Base-by-base conservation (phyloP, 2,888 invertebrate genomes). In the Linnaemya tessellans region DNA sequence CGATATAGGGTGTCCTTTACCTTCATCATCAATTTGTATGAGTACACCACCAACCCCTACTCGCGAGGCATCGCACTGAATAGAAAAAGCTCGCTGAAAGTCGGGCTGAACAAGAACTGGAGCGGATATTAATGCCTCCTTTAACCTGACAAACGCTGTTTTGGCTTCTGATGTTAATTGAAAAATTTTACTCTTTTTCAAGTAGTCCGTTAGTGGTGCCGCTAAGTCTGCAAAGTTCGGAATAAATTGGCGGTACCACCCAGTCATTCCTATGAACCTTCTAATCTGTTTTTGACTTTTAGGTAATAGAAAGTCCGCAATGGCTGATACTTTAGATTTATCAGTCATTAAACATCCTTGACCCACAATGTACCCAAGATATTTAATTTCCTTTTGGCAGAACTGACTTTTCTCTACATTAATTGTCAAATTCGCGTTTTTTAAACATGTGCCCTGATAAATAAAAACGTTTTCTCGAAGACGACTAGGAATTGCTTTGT, bases 401-500 rank as follows among this genome's bases (percentile, higher is more conserved):
- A 58, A 25, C 13, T 25, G 13, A 11, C 56, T 56, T 25, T 56
- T 56, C 5, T 56, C 56, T 15, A 56, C 7, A 58, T 60, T 71
- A n/a, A 71, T 71, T 9, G 71, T 71, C 10, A 71, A 22, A n/a
- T 46, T 30, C 8, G 71, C 71, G 4, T 22, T 20, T 0, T 7
- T 25, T 30, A 71, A 22, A 18, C 71, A 71, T 13, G 13, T 10
- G 67, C 51, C 13, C 65, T 65, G n/a, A 15, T 67, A 49, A 13
- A 51, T 35, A 15, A 67, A 67, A 5, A 67, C 67, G 7, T 67
- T 67, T n/a, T 67, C 49, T 3, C 49, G n/a, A 11, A 67, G 11
- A 30, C n/a, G 67, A 35, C 67, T 51, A 1, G 67, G 67, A 49
- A 49, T 67, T 7, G 15, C 41, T 13, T 71, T 77, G n/a, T 83